These are phyloP conservation scores for Papilio xuthus DNA, from an alignment of 1,140 invertebrate genomes.

Conservation along the genomic window DNA sequence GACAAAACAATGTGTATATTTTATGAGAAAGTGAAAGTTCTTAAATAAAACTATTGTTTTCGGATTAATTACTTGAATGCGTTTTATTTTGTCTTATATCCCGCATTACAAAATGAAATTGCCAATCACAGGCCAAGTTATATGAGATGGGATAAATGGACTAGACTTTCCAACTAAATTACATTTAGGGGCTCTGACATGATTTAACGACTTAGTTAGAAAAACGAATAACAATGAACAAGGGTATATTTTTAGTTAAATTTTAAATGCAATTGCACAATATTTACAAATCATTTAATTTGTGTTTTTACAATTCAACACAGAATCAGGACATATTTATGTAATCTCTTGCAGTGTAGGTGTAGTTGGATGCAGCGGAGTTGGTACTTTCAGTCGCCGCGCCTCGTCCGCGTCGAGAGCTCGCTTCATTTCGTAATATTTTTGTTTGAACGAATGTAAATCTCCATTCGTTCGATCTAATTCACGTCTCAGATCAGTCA, in stretches of 20 bases:
- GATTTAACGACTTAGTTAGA: not conserved
- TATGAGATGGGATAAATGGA: too few species aligned
- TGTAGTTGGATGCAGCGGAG: conserved; percentile 44
- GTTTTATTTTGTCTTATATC: conserved; percentile 77
- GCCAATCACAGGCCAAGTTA: too few species aligned
- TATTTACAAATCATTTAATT: conserved; percentile 10
- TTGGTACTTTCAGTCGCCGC: conserved; percentile 55
- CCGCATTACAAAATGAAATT: not conserved
- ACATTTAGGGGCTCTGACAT: too few species aligned
- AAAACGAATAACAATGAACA: not conserved
- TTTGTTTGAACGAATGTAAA: conserved; percentile 62
- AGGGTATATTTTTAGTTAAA: not conserved
- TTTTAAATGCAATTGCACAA: not conserved
- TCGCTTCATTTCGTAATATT: conserved; percentile 72
- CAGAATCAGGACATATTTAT: not conserved
- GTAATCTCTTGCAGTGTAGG: not conserved
- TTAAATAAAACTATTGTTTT: conserved; percentile 82
- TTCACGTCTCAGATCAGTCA: conserved; percentile 64
- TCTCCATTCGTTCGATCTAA: conserved; percentile 61
- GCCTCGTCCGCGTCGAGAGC: conserved; percentile 71
- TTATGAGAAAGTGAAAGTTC: conserved; percentile 81
- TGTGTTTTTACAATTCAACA: not conserved
- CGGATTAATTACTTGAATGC: conserved; percentile 74
- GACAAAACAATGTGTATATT: conserved; percentile 82
- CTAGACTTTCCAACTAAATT: too few species aligned